phyloP scores from a whole-genome alignment of 2,888 invertebrate genomes.

The Desoria tigrina region DNA sequence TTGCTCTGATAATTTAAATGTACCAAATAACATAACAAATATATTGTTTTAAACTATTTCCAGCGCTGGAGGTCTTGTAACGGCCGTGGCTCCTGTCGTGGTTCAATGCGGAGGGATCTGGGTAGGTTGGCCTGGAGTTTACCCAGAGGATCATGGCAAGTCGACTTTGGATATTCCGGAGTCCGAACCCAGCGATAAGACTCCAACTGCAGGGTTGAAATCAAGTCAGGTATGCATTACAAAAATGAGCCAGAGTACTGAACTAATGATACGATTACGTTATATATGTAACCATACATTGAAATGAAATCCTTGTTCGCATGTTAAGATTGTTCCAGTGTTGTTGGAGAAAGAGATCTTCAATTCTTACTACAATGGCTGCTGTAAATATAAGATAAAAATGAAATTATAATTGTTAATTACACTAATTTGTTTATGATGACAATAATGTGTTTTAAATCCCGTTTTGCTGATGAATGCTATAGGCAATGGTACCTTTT shows the following conservation, averaged over 20 bases:
- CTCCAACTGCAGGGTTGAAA: slow-evolving; percentile 81
- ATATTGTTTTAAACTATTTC: slow-evolving; percentile 47
- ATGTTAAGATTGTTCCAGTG: slow-evolving; percentile 79
- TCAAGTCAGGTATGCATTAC: slow-evolving; percentile 71
- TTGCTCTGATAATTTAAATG: too few species aligned
- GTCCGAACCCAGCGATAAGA: slow-evolving; percentile 79
- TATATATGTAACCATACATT: too few species aligned
- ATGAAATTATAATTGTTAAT: neutral
- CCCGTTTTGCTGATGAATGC: too few species aligned
- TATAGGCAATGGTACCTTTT: slow-evolving; percentile 74
- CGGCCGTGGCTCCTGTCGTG: slow-evolving; percentile 80
- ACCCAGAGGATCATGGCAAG: slow-evolving; percentile 65
- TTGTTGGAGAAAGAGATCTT: slow-evolving; percentile 74
- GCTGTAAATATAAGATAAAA: slow-evolving; percentile 63
- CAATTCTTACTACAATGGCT: slow-evolving; percentile 87
- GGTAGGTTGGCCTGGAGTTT: slow-evolving; percentile 90
- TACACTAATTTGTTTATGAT: too few species aligned
- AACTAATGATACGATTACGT: neutral
- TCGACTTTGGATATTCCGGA: slow-evolving; percentile 76
- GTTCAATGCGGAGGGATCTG: slow-evolving; percentile 80
- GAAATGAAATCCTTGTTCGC: too few species aligned
- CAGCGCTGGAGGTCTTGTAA: slow-evolving; percentile 87
- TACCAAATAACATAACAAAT: too few species aligned
- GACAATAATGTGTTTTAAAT: too few species aligned
- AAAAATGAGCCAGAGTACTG: neutral